These are phyloP conservation scores for Ptychadena robeensis DNA, from an alignment of 2,797 vertebrate genomes.

Conservation along the genomic window DNA sequence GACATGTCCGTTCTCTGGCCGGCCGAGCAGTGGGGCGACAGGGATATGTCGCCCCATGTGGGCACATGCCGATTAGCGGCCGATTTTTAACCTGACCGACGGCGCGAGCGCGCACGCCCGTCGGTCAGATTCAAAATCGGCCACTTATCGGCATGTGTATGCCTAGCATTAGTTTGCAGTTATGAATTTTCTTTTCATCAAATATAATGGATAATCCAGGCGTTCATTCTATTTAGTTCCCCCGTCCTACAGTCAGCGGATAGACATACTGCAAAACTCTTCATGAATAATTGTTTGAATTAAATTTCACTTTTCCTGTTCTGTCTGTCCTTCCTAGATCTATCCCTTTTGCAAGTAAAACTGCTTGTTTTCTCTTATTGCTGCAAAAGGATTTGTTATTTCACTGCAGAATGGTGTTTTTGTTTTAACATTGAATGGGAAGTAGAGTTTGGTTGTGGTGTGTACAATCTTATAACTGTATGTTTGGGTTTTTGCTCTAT, in stretches of 20 bases:
- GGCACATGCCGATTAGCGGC: too few relatives aligned
- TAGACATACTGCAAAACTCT: too few relatives aligned
- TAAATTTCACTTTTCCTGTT: not conserved
- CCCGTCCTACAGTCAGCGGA: not conserved
- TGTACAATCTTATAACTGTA: too few relatives aligned
- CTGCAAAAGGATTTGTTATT: not conserved
- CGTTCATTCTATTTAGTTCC: not conserved
- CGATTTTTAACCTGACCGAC: too few relatives aligned
- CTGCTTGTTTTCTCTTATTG: not conserved
- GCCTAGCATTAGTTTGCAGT: not conserved
- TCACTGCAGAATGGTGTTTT: not conserved
- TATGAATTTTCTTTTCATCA: not conserved
- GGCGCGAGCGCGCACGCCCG: too few relatives aligned
- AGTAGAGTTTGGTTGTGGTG: not conserved
- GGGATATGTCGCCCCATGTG: too few relatives aligned
- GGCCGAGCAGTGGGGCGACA: too few relatives aligned
- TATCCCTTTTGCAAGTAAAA: conserved; percentile 23
- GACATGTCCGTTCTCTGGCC: too few relatives aligned
- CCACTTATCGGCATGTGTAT: too few relatives aligned
- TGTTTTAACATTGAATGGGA: not conserved
- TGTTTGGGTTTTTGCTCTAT: not conserved
- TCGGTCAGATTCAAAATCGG: too few relatives aligned
- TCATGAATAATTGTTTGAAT: too few relatives aligned
- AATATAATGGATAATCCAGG: not conserved
- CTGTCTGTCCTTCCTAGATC: not conserved